Evolutionary conservation across 2,113 vertebrate genomes (phyloP).

Genomic region (Pantherophis guttatus): DNA sequence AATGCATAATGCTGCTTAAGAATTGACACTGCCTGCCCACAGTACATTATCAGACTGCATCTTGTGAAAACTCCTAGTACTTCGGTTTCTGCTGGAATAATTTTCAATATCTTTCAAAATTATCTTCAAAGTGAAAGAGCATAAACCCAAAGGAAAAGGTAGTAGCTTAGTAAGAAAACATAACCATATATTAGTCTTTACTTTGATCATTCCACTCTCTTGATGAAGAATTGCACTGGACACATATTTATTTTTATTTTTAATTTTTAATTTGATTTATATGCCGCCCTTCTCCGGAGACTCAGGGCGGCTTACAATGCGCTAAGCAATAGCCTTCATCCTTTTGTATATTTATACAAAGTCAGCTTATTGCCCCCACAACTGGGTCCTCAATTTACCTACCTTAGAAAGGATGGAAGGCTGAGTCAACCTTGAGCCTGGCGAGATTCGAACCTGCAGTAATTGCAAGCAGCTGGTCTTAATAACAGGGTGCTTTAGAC

Average conservation of each 20-base stretch:
- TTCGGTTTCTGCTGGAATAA: not conserved
- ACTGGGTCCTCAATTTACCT: no score
- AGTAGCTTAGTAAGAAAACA: not conserved
- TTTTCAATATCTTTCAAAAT: not conserved
- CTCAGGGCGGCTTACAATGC: no score
- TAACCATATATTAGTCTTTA: not conserved
- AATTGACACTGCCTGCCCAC: not conserved
- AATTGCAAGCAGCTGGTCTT: no score
- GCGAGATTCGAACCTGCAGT: no score
- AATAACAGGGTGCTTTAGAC: no score
- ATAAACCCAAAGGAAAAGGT: not conserved
- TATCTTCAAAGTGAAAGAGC: not conserved
- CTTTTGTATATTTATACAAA: no score
- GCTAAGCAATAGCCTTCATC: no score
- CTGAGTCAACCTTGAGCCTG: no score
- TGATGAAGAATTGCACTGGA: not conserved
- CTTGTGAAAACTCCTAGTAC: not conserved
- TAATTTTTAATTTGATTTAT: no score
- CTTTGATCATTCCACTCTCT: not conserved
- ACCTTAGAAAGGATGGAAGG: no score
- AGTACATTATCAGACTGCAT: not conserved
- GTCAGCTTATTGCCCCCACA: no score
- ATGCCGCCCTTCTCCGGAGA: no score
- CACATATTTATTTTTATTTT: not conserved
- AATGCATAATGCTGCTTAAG: not conserved